Conservation (phyloP, 2,113 vertebrate genomes). For the human region DNA sequence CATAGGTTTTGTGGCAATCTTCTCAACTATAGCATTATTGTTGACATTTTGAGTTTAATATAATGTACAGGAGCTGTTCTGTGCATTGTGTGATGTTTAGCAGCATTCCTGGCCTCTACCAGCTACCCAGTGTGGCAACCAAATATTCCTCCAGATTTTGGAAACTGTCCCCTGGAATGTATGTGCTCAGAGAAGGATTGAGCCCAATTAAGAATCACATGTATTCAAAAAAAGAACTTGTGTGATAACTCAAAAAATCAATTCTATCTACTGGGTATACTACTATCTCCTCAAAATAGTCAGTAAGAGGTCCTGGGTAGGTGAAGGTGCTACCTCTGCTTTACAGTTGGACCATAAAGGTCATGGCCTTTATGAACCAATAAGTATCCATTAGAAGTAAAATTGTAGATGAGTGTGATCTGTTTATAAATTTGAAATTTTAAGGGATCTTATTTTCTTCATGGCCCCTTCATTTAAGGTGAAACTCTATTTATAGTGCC, state of each 20-base stretch:
- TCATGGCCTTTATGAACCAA: neutral
- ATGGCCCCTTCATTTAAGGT: neutral
- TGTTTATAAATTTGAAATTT: neutral
- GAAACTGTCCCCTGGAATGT: neutral
- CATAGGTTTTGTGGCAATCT: neutral
- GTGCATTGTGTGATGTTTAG: neutral
- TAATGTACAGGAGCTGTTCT: neutral
- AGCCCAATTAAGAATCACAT: neutral
- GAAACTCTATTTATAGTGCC: neutral
- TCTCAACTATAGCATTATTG: neutral
- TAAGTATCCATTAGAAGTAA: neutral
- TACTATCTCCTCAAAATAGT: neutral
- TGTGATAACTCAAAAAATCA: neutral
- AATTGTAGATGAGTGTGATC: neutral
- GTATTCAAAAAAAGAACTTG: neutral
- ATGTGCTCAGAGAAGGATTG: neutral
- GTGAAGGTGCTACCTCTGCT: neutral
- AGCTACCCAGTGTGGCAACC: neutral
- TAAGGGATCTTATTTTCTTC: neutral
- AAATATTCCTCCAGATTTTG: slow-evolving; percentile 6
- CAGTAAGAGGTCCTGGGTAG: neutral
- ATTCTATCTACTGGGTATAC: neutral
- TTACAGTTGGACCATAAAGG: neutral
- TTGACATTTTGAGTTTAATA: neutral
- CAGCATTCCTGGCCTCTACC: neutral